These are phyloP conservation scores for Cydia fagiglandana DNA, from an alignment of 1,140 invertebrate genomes.

Conservation along the genomic window DNA sequence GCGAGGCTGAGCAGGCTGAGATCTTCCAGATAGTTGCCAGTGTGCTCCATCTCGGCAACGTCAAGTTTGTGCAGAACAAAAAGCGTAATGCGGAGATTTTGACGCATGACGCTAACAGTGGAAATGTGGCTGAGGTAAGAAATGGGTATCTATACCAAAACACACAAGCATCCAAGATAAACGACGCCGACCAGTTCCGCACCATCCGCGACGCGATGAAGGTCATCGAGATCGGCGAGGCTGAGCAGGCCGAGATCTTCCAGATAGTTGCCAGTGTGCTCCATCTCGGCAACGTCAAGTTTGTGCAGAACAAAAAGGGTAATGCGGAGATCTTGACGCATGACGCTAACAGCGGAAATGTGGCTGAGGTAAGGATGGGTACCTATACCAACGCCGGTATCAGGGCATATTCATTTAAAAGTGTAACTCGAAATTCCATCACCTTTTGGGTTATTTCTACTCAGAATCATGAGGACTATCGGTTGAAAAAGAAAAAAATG, in stretches of 20 bases:
- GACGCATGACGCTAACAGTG: slow-evolving; percentile 80
- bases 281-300: slow-evolving; percentile 88
- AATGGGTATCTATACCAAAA: slow-evolving; percentile 57
- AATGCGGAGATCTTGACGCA: slow-evolving; percentile 82
- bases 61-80: slow-evolving; percentile 83
- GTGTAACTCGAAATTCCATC: too few species aligned
- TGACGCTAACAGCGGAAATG: slow-evolving; percentile 78
- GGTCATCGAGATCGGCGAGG: slow-evolving; percentile 83
- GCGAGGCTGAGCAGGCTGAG: slow-evolving; percentile 83
- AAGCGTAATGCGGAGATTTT: slow-evolving; percentile 83
- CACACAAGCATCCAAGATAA: slow-evolving; percentile 69
- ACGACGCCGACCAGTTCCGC: slow-evolving; percentile 84
- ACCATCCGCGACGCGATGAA: slow-evolving; percentile 84
- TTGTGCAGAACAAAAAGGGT: slow-evolving; percentile 83
- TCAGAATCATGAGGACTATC: too few species aligned
- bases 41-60: slow-evolving; percentile 89
- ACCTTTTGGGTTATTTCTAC: too few species aligned
- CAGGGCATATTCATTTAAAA: too few species aligned
- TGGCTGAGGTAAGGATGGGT: slow-evolving; percentile 73
- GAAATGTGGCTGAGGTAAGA: slow-evolving; percentile 78
- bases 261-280: slow-evolving; percentile 88
- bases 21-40: slow-evolving; percentile 89
- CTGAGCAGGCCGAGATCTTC: slow-evolving; percentile 88
- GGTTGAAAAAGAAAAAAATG: too few species aligned
- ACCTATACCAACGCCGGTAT: too few species aligned